Percentiles rank a stretch among this genome's conserved stretches.
Evolutionary conservation across 2,888 invertebrate genomes (phyloP).

Genomic region (Sarcophaga caerulescens): DNA sequence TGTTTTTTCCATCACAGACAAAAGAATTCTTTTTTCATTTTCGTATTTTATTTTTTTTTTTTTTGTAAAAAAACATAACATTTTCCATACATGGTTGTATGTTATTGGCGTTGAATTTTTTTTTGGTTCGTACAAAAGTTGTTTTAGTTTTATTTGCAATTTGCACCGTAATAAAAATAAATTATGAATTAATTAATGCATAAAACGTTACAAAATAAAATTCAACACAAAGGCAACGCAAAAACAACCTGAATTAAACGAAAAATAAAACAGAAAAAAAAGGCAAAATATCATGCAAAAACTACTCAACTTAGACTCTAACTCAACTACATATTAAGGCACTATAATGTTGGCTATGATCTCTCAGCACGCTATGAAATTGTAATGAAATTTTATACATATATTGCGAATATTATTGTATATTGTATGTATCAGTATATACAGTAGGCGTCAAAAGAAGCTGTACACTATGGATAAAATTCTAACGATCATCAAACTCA

Average conservation of each 20-base stretch:
- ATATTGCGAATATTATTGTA: too few species aligned
- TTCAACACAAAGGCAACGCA: conserved; percentile 37
- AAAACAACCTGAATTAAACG: conserved; percentile 1
- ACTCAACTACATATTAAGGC: conserved; percentile 34
- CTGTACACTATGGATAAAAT: too few species aligned
- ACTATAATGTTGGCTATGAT: conserved; percentile 51
- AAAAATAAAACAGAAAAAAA: conserved; percentile 23
- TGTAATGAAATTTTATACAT: conserved; percentile 61
- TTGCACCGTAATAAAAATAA: conserved; percentile 76
- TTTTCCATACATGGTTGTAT: background rate
- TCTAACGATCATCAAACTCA: too few species aligned
- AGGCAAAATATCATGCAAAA: conserved; percentile 55
- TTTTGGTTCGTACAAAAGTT: background rate
- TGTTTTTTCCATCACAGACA: background rate
- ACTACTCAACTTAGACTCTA: conserved; percentile 58
- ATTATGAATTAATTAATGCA: conserved; percentile 77
- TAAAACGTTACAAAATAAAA: conserved; percentile 69
- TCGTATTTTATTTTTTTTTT: conserved; percentile 12
- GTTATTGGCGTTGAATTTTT: background rate
- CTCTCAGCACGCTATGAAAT: conserved; percentile 66
- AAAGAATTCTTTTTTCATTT: conserved; percentile 50
- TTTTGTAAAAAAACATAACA: conserved; percentile 17
- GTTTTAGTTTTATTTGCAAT: conserved; percentile 75
- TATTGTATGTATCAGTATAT: too few species aligned
- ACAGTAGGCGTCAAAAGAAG: too few species aligned